Conservation (phyloP, 2,113 vertebrate genomes). For the Corythornis cristatus region DNA sequence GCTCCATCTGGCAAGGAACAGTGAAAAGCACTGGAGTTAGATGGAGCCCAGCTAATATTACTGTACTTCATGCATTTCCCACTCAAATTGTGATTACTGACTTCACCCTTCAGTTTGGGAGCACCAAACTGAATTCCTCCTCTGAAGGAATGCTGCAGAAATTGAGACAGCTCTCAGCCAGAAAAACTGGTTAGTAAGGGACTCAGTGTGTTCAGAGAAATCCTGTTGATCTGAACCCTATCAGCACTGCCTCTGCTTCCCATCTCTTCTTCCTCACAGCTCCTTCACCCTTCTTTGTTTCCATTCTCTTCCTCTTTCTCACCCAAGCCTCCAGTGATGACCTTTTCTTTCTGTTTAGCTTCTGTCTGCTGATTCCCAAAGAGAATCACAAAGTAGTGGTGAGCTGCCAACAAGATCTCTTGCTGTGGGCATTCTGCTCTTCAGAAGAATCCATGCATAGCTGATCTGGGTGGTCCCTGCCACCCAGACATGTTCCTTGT, state of each 20-base stretch:
- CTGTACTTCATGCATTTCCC: not conserved
- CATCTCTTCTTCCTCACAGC: not conserved
- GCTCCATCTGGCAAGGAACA: not conserved
- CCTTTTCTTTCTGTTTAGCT: not conserved
- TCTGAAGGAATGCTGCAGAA: not conserved
- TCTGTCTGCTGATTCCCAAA: not conserved
- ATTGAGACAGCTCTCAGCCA: not conserved
- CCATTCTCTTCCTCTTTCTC: not conserved
- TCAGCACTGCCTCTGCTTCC: accelerated
- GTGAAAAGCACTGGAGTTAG: not conserved
- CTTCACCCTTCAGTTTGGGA: not conserved
- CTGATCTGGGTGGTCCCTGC: not conserved
- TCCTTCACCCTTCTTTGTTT: not conserved
- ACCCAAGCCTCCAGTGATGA: not conserved
- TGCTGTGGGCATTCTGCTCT: not conserved
- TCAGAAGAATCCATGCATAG: not conserved
- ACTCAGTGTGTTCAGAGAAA: not conserved
- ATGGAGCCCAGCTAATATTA: not conserved
- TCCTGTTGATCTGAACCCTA: not conserved
- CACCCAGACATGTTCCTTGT: not conserved
- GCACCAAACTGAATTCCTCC: not conserved
- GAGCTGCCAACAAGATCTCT: not conserved
- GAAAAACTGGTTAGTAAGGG: not conserved
- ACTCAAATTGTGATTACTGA: not conserved
- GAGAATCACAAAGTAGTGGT: not conserved